Evolutionary conservation across 2,888 invertebrate genomes (phyloP).

Genomic region (Pyrgus malvae): DNA sequence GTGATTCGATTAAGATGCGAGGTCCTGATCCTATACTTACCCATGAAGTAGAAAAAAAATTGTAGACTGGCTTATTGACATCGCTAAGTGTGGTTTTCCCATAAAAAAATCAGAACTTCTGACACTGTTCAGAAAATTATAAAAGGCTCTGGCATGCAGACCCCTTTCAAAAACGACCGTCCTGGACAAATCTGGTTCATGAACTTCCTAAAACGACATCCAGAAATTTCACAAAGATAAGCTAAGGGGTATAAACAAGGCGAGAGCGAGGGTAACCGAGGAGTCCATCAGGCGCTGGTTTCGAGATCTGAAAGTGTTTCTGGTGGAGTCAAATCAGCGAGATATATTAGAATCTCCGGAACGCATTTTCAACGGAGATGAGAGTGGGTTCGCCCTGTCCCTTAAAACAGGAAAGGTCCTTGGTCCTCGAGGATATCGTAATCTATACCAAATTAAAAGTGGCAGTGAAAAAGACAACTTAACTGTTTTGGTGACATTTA

Average conservation of each 20-base stretch:
- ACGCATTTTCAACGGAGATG: constrained; percentile 32
- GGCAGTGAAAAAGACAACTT: not conserved
- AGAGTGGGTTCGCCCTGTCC: constrained; percentile 38
- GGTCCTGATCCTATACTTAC: too few species aligned
- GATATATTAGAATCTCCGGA: not conserved
- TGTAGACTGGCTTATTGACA: constrained; percentile 39
- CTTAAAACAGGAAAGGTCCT: constrained; percentile 40
- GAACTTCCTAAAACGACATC: constrained; percentile 41
- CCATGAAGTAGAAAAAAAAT: constrained; percentile 13
- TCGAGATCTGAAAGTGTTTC: not conserved
- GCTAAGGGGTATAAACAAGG: constrained; percentile 42
- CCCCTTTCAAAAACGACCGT: constrained; percentile 32
- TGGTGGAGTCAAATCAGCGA: not conserved
- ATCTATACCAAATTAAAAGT: not conserved
- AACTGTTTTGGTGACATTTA: not conserved
- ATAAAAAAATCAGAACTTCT: constrained; percentile 39
- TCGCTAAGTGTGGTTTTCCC: constrained; percentile 45
- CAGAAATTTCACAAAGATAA: constrained; percentile 36
- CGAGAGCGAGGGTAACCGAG: constrained; percentile 30
- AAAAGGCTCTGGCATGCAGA: constrained; percentile 23
- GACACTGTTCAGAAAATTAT: constrained; percentile 39
- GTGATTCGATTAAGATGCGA: too few species aligned
- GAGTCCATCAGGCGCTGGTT: not conserved
- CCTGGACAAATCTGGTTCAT: constrained; percentile 41
- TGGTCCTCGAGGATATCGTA: constrained; percentile 24